Evolutionary conservation across 2,797 vertebrate species (phyloP), one percentile per base, ranked within the genome.

Genomic region (Clamator glandarius): DNA sequence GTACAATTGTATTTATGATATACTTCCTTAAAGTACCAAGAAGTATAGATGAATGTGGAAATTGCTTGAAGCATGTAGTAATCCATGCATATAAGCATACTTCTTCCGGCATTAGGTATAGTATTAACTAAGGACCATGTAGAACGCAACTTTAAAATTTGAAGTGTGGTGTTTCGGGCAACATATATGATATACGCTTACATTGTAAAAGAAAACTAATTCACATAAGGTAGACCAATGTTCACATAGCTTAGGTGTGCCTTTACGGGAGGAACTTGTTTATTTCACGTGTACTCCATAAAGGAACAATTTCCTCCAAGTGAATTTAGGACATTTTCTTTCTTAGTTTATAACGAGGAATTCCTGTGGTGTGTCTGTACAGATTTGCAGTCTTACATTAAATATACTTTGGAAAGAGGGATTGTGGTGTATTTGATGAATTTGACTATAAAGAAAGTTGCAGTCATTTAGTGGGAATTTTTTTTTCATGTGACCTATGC

Each of bases 341-440:
- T 7, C 8, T 50, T 58, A 25, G n/a, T 58, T 81, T 80, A 6
- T 3, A 29, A 2, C 31, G 3, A 15, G 3, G 20, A 17, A 36
- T 82, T 93, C 2, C 8, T 57, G 0, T 46, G 8, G 9, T 35
- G 7, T 79, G 8, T 11, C 18, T 63, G 2, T 63, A 31, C 0
- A 0, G 82, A n/a, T 39, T 51, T 59, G 19, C 16, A 11, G 9
- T 70, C 16, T 69, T 11, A 15, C 5, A 19, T 50, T 85, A 58
- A 86, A 57, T 26, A 2, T 29, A 17, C 24, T 75, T 78, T 28
- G 75, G 16, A 57, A 77, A n/a, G 77, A 59, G 16, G 7, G 4
- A 12, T 63, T 2, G 0, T 35, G 9, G 25, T 52, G 5, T 29
- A 8, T 41, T 61, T 55, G 42, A 6, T 52, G 20, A 19, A 39